Percentiles rank a stretch among this genome's conserved stretches.
Evolutionary conservation across 2,888 invertebrate genomes (phyloP).

Genomic region (Herminia tarsipennalis): DNA sequence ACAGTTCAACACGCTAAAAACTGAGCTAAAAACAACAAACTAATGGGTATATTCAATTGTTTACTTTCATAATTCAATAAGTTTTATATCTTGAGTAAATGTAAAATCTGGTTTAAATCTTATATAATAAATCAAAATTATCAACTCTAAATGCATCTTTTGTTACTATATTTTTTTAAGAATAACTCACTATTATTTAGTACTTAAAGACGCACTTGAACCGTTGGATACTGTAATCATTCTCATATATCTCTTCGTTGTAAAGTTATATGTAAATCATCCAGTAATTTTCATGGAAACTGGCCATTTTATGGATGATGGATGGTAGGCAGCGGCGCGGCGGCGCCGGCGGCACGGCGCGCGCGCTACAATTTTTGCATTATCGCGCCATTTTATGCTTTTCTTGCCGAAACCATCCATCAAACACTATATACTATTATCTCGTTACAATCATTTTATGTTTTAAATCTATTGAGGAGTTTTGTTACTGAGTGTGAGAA

Average conservation of each 20-base stretch:
- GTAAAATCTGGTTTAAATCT: too few relatives aligned
- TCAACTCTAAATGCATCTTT: too few relatives aligned
- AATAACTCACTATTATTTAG: slow-evolving; percentile 45
- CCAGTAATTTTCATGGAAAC: slow-evolving; percentile 61
- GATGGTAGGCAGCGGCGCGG: slow-evolving; percentile 49
- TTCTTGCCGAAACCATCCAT: slow-evolving; percentile 57
- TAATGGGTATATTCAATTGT: too few relatives aligned
- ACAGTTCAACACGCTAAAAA: too few relatives aligned
- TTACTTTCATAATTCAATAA: too few relatives aligned
- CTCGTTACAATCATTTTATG: slow-evolving; percentile 50
- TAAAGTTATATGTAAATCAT: slow-evolving; percentile 58
- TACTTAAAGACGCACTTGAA: slow-evolving; percentile 34
- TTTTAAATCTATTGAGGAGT: slow-evolving; percentile 54
- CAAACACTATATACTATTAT: slow-evolving; percentile 43
- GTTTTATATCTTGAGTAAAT: too few relatives aligned
- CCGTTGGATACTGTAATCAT: slow-evolving; percentile 46
- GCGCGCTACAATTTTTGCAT: slow-evolving; percentile 55
- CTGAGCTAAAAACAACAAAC: too few relatives aligned
- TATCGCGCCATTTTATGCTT: slow-evolving; percentile 62
- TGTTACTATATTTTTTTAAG: slow-evolving; percentile 13
- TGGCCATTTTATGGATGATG: slow-evolving; percentile 54
- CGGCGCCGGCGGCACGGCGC: slow-evolving; percentile 47
- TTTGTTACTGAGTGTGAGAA: slow-evolving; percentile 49
- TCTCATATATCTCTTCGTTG: slow-evolving; percentile 47
- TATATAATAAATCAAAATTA: too few relatives aligned